Evolutionary conservation across 2,113 vertebrate genomes (phyloP).

Genomic region (Takifugu bimaculatus): DNA sequence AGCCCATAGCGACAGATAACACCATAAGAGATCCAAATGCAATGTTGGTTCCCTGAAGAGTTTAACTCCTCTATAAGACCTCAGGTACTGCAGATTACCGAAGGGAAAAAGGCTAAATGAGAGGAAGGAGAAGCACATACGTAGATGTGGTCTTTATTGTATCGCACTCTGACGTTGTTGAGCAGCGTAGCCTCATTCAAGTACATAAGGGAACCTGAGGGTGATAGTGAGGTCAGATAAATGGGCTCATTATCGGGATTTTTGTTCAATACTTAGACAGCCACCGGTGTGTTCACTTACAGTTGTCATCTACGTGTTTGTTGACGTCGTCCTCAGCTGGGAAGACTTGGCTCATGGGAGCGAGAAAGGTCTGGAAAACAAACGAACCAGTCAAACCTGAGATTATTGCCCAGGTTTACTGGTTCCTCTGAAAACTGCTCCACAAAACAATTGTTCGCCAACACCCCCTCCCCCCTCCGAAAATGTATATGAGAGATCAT

Average conservation of each 20-base stretch:
- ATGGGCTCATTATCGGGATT: background rate
- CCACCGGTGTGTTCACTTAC: slow-evolving; percentile 75
- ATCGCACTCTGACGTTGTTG: slow-evolving; percentile 93
- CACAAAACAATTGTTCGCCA: too few species aligned
- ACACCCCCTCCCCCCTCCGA: too few species aligned
- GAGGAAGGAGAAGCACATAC: slow-evolving; percentile 75
- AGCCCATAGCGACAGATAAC: too few species aligned
- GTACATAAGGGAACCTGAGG: slow-evolving; percentile 95
- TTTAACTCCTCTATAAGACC: too few species aligned
- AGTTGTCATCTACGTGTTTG: slow-evolving; percentile 97
- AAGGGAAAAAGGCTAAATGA: background rate
- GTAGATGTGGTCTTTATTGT: slow-evolving; percentile 97
- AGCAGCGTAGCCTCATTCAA: slow-evolving; percentile 99
- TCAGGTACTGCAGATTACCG: too few species aligned
- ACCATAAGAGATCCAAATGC: too few species aligned
- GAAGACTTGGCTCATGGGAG: slow-evolving; percentile 92
- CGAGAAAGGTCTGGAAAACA: slow-evolving; percentile 84
- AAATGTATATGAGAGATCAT: slow-evolving; percentile 6
- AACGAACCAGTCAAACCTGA: slow-evolving; percentile 14
- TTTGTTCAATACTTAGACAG: background rate
- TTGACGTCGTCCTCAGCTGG: slow-evolving; percentile 96
- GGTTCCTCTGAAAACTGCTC: too few species aligned
- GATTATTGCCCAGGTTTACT: background rate
- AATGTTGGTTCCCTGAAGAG: too few species aligned
- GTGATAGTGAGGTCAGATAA: slow-evolving; percentile 1